Conservation (phyloP, 2,797 vertebrate species). For the Myotis planiceps region DNA sequence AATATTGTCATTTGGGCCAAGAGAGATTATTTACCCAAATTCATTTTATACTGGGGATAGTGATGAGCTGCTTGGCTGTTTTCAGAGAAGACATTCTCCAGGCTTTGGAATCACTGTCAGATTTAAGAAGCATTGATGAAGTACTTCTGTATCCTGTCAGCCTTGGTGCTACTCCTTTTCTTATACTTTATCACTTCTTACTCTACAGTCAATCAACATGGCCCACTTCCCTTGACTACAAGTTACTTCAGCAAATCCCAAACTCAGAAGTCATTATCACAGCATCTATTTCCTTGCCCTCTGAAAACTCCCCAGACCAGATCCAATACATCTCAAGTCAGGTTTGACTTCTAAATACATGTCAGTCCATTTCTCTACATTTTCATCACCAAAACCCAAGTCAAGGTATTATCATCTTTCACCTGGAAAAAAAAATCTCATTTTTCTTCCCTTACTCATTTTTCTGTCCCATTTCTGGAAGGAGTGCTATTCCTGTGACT, state of each 20-base stretch:
- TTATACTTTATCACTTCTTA: not conserved
- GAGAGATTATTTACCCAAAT: not conserved
- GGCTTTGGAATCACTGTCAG: not conserved
- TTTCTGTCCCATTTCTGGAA: not conserved
- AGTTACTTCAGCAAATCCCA: not conserved
- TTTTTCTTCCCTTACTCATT: not conserved
- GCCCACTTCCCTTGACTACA: not conserved
- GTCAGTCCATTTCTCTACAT: not conserved
- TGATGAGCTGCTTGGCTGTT: not conserved
- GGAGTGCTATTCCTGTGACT: not conserved
- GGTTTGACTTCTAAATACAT: not conserved
- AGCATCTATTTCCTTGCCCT: not conserved
- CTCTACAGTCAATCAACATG: not conserved
- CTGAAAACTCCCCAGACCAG: not conserved
- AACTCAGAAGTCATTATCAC: not conserved
- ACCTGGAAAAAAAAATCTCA: not conserved
- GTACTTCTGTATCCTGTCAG: not conserved
- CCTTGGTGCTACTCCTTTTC: not conserved
- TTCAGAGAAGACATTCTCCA: not conserved
- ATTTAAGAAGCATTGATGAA: not conserved
- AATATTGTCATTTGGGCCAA: not conserved
- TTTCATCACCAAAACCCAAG: not conserved
- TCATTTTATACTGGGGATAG: not conserved
- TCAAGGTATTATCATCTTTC: not conserved
- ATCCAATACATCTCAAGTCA: not conserved